Percentiles rank a stretch among this genome's conserved stretches.
phyloP scores from a whole-genome alignment of 2,888 invertebrate species.

The Pammene aurita region DNA sequence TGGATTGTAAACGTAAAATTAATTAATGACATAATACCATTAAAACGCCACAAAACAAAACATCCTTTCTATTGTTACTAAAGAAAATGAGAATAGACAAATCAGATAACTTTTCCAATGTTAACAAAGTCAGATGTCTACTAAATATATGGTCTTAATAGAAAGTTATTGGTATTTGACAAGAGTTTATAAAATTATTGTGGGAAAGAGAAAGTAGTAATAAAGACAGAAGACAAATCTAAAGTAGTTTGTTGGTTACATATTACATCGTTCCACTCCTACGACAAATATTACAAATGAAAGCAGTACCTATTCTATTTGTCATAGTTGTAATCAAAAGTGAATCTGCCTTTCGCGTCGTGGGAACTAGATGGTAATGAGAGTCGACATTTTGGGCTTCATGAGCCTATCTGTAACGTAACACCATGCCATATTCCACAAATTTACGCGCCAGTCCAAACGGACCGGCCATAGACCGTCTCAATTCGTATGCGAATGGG shows the following conservation, averaged over 20 bases:
- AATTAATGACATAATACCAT: constrained; percentile 1
- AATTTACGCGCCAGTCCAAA: constrained; percentile 49
- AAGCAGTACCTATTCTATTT: neutral
- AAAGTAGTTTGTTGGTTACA: neutral
- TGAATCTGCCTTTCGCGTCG: constrained; percentile 23
- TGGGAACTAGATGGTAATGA: constrained; percentile 23
- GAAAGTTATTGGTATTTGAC: neutral
- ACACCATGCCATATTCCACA: constrained; percentile 46
- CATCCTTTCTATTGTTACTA: neutral
- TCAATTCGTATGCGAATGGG: constrained; percentile 65
- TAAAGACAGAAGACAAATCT: neutral
- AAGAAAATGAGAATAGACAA: neutral
- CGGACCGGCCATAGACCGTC: constrained; percentile 52
- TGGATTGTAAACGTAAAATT: neutral
- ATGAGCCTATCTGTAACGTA: constrained; percentile 30
- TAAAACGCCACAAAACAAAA: constrained; percentile 1
- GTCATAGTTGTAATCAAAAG: constrained; percentile 20
- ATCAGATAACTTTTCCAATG: neutral
- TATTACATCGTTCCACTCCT: neutral
- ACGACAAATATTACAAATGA: constrained; percentile 18
- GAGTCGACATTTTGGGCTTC: constrained; percentile 17
- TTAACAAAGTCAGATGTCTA: neutral
- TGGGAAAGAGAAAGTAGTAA: constrained; percentile 3
- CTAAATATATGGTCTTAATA: neutral
- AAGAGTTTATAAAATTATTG: neutral